Percentiles rank a stretch among this genome's conserved stretches.
Evolutionary conservation across 1,140 invertebrate genomes (phyloP).

Genomic region (Aphidius ervi): DNA sequence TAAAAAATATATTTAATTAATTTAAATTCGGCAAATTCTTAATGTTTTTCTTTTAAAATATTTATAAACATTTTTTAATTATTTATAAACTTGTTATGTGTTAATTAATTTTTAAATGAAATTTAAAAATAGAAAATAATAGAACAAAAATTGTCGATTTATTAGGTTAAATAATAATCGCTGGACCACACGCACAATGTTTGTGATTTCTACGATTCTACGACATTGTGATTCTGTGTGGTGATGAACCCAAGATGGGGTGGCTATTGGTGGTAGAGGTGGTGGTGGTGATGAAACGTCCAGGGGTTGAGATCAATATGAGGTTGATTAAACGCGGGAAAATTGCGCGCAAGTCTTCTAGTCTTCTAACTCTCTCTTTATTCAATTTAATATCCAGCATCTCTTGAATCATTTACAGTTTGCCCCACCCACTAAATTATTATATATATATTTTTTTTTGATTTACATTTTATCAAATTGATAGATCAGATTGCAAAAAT

Average conservation of each 20-base stretch:
- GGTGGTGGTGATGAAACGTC: slow-evolving; percentile 22
- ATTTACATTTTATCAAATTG: too few relatives aligned
- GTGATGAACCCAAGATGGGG: slow-evolving; percentile 9
- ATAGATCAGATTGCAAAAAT: too few relatives aligned
- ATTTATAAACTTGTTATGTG: too few relatives aligned
- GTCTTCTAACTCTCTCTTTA: slow-evolving; percentile 16
- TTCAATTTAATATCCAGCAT: neutral
- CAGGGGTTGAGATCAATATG: slow-evolving; percentile 53
- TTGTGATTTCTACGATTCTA: slow-evolving; percentile 21
- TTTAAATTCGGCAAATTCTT: too few relatives aligned
- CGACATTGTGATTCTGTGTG: slow-evolving; percentile 46
- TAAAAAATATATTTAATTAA: too few relatives aligned
- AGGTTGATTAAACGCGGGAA: slow-evolving; percentile 53
- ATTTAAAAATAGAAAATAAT: neutral
- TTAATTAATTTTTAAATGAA: too few relatives aligned
- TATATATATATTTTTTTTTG: too few relatives aligned
- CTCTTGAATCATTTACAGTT: slow-evolving; percentile 19
- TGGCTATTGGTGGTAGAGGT: slow-evolving; percentile 29
- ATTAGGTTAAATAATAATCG: slow-evolving; percentile 1
- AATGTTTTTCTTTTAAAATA: too few relatives aligned
- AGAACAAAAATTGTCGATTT: neutral
- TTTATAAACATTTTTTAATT: too few relatives aligned
- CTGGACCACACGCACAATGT: slow-evolving; percentile 36
- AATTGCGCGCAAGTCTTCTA: slow-evolving; percentile 53
- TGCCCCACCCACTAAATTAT: neutral